Percentiles rank a stretch among this genome's conserved stretches.
Conservation (phyloP, 1,140 invertebrate species). For the Carposina sasakii region DNA sequence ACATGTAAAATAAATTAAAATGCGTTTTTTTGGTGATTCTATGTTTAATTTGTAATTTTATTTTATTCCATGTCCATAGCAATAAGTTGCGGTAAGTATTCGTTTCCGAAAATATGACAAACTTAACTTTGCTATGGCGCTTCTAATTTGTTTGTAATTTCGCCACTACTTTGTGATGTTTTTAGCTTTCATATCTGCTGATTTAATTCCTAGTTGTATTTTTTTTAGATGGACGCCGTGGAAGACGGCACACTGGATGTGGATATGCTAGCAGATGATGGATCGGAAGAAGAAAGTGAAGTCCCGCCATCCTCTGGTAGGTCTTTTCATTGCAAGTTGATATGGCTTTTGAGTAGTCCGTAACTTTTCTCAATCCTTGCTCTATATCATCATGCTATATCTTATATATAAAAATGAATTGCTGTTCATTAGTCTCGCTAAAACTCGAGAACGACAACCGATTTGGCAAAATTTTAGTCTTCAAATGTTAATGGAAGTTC, state of each 20-base stretch:
- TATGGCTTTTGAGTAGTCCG: too few relatives aligned
- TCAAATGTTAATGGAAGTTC: too few relatives aligned
- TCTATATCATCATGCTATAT: too few relatives aligned
- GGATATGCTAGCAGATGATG: constrained; percentile 65
- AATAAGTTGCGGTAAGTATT: constrained; percentile 59
- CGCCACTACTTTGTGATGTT: constrained; percentile 28
- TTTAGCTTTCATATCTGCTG: background rate
- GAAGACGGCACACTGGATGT: constrained; percentile 65
- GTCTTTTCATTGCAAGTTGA: too few relatives aligned
- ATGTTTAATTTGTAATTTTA: constrained; percentile 37
- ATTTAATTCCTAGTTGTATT: constrained; percentile 24
- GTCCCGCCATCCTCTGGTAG: constrained; percentile 67
- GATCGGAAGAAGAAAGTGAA: constrained; percentile 67
- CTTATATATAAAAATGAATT: too few relatives aligned
- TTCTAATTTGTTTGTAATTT: constrained; percentile 39
- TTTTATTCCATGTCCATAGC: constrained; percentile 54
- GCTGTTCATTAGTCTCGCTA: too few relatives aligned
- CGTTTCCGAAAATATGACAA: constrained; percentile 44
- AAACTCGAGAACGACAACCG: too few relatives aligned
- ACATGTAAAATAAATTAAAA: constrained; percentile 36
- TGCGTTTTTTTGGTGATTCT: constrained; percentile 29
- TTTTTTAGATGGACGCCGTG: constrained; percentile 65
- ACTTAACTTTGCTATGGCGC: constrained; percentile 69
- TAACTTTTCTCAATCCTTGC: too few relatives aligned
- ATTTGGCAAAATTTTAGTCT: too few relatives aligned